A percentile compares a stretch with the other conserved stretches of the same genome.
Evolutionary conservation across 2,888 invertebrate genomes (phyloP).

Genomic region (Agonopterix arenella): DNA sequence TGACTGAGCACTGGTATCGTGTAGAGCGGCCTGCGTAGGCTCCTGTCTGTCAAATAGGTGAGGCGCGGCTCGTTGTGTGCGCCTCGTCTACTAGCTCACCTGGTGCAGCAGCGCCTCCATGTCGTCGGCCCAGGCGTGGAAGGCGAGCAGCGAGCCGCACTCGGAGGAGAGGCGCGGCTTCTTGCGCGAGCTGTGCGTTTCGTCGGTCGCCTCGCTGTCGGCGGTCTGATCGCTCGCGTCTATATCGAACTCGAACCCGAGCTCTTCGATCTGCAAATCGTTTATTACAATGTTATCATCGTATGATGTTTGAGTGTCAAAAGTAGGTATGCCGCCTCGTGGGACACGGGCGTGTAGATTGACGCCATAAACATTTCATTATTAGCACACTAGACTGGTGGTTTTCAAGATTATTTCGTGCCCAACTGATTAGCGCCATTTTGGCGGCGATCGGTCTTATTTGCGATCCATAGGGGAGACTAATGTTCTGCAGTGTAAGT

Average conservation of each 20-base stretch:
- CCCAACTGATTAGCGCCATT: no score
- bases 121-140: conserved; percentile 11
- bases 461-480: no score
- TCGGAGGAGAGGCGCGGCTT: conserved; percentile 46
- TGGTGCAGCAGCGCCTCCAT: conserved; percentile 61
- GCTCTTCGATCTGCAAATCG: conserved; percentile 70
- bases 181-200: conserved; percentile 24
- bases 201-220: conserved; percentile 7
- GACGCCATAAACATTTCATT: no score
- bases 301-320: no score
- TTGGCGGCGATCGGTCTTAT: no score
- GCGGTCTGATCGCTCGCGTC: conserved; percentile 15
- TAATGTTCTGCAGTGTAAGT: no score
- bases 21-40: not conserved
- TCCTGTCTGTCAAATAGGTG: not conserved
- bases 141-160: conserved; percentile 15
- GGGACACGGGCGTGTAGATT: no score
- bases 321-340: no score
- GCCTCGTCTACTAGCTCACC: no score
- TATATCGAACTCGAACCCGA: conserved; percentile 75
- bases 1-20: not conserved
- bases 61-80: no score
- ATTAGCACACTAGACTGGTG: no score
- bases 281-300: not conserved
- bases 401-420: no score